These are phyloP conservation scores for Chelon auratus DNA, from an alignment of 2,797 vertebrate genomes.

Conservation along the genomic window DNA sequence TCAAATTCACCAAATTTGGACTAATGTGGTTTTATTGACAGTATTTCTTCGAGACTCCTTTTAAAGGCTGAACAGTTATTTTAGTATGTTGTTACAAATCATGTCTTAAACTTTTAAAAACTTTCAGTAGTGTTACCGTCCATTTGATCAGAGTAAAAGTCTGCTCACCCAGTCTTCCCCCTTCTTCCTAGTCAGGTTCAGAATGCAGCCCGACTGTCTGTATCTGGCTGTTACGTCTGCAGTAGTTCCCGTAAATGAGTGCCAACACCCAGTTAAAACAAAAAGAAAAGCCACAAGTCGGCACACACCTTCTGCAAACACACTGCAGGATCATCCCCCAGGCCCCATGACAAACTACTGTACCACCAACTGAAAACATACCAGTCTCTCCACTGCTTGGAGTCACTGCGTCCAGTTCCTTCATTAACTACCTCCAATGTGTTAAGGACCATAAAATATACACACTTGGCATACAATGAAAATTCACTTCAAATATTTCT, in stretches of 20 bases:
- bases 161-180: not conserved
- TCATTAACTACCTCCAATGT: too few species aligned
- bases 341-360: not conserved
- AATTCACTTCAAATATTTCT: slow-evolving; percentile 18
- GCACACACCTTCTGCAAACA: slow-evolving; percentile 29
- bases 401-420: not conserved
- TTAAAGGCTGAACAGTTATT: too few species aligned
- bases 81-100: too few species aligned
- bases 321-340: not conserved
- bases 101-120: too few species aligned
- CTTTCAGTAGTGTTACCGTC: too few species aligned
- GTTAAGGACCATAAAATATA: not conserved
- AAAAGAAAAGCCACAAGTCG: not conserved
- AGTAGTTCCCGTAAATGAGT: not conserved
- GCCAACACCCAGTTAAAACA: not conserved
- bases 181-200: slow-evolving; percentile 7
- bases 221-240: not conserved
- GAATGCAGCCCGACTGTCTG: not conserved
- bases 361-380: not conserved
- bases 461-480: not conserved
- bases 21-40: too few species aligned
- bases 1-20: too few species aligned
- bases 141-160: too few species aligned
- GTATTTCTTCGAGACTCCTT: too few species aligned
- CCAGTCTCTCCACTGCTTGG: not conserved